phyloP scores from a whole-genome alignment of 1,140 invertebrate species.

The Metaphire vulgaris region DNA sequence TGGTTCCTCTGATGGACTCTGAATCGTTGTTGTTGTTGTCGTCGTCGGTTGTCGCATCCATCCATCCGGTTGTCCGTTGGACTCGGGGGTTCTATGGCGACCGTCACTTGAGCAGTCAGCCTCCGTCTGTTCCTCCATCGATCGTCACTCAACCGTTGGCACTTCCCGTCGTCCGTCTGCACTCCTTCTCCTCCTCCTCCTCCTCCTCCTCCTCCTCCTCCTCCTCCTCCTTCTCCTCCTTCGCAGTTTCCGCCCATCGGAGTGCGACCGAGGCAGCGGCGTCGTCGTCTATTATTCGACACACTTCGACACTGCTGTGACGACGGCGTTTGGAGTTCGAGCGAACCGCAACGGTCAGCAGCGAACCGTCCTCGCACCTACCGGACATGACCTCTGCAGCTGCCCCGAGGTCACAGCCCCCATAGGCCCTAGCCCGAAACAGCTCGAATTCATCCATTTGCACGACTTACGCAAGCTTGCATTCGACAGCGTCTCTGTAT shows the following conservation, averaged over 20 bases:
- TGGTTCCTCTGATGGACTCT: background rate
- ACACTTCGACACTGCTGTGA: background rate
- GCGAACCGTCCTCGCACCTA: background rate
- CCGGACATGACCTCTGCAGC: too few species aligned
- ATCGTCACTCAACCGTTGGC: too few species aligned
- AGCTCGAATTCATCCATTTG: slow-evolving; percentile 20
- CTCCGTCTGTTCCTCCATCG: background rate
- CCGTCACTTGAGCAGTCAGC: background rate
- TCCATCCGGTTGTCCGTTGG: background rate
- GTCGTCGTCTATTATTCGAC: background rate
- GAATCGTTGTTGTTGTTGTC: background rate
- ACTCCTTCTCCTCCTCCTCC: background rate
- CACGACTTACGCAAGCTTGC: too few species aligned
- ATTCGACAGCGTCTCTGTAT: too few species aligned
- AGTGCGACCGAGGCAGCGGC: background rate
- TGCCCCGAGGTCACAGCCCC: background rate
- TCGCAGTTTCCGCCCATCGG: background rate
- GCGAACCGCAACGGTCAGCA: background rate
- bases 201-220: background rate
- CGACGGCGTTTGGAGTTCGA: background rate
- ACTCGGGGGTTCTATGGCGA: background rate
- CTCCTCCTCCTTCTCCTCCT: background rate
- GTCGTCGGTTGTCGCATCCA: too few species aligned
- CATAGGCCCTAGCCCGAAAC: slow-evolving; percentile 8
- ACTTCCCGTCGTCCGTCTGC: too few species aligned